Base-by-base conservation (phyloP, 64 coral and sea anemone species). In the Hydrozoanthus tunicans region DNA sequence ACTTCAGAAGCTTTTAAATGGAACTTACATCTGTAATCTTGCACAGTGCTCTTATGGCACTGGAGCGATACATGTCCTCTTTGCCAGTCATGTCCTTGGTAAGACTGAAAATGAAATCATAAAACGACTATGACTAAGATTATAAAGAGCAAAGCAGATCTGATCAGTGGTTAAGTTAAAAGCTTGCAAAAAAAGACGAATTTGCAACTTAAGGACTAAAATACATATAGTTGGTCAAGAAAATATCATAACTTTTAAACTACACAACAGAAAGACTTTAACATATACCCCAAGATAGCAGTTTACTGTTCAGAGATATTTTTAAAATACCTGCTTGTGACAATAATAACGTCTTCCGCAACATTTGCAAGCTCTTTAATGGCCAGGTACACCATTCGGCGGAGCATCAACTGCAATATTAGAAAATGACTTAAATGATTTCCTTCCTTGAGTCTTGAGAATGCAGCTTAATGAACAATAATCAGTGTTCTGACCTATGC, bases 81-180 rank as follows among this genome's bases (percentile, higher is more conserved):
- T 95, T 95, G 26, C 97, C 97, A 54, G 97, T 99, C 97, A 99
- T 99, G 66, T 99, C 97, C 94, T 99, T 99, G 51, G 97, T 99
- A 79, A 99, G 85, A 85, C 97, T 96, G 59, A 53, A 85, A 72
- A 85, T 2, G 32, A 43, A 43, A 43, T 43, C 32, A 43, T 43
- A 43, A 43, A 43, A 43, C 2, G 2, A 43, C 32, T 43, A 43
- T 43, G 32, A 43, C 32, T 43, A 43, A 43, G 32, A 43, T 43
- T 43, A 43, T 43, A 43, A 43, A 43, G 32, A 43, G 2, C 32
- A 43, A 43, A 43, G 32, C 32, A 43, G 32, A 43, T 43, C 32
- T 43, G 32, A 43, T 43, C 32, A 43, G 32, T 43, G 32, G 32
- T 43, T 43, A 43, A 43, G 32, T 43, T 43, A 43, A 43, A 43